Evolutionary conservation across 2,797 vertebrate species (phyloP).

Genomic region (Gymnothorax javanicus): DNA sequence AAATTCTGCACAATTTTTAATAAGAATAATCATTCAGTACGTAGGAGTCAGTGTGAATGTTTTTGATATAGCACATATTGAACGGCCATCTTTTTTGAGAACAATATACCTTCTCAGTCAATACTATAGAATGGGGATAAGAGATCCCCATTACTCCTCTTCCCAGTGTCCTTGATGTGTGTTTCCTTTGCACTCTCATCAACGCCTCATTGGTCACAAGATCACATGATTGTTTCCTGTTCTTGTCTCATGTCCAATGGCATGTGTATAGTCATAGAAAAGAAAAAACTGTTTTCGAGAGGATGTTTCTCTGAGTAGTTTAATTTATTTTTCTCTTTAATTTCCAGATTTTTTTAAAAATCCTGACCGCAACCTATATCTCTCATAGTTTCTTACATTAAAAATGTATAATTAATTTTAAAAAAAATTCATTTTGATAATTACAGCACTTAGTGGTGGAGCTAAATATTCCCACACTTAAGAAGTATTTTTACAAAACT

Average conservation of each 20-base stretch:
- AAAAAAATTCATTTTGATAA: background rate
- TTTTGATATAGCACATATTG: background rate
- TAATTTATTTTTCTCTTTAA: slow-evolving; percentile 60
- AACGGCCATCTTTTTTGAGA: background rate
- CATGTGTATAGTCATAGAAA: slow-evolving; percentile 72
- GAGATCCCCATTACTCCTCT: slow-evolving; percentile 28
- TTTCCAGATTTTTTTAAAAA: slow-evolving; percentile 7
- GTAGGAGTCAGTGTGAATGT: background rate
- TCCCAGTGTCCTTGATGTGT: slow-evolving; percentile 54
- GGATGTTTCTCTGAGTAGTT: slow-evolving; percentile 76
- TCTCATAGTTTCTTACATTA: slow-evolving; percentile 22
- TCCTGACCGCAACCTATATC: background rate
- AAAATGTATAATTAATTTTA: background rate
- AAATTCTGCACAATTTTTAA: background rate
- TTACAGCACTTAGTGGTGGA: slow-evolving; percentile 35
- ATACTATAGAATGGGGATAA: slow-evolving; percentile 31
- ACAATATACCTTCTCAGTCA: slow-evolving; percentile 50
- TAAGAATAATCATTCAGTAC: background rate
- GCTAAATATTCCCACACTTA: background rate
- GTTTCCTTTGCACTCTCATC: slow-evolving; percentile 62
- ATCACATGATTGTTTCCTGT: slow-evolving; percentile 74
- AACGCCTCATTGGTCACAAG: slow-evolving; percentile 70
- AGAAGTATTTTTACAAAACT: slow-evolving; percentile 23
- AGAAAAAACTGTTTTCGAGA: slow-evolving; percentile 75
- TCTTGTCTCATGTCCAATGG: slow-evolving; percentile 68